Base-by-base conservation (phyloP, 1,140 invertebrate species). In the Aphaenogaster rudis region DNA sequence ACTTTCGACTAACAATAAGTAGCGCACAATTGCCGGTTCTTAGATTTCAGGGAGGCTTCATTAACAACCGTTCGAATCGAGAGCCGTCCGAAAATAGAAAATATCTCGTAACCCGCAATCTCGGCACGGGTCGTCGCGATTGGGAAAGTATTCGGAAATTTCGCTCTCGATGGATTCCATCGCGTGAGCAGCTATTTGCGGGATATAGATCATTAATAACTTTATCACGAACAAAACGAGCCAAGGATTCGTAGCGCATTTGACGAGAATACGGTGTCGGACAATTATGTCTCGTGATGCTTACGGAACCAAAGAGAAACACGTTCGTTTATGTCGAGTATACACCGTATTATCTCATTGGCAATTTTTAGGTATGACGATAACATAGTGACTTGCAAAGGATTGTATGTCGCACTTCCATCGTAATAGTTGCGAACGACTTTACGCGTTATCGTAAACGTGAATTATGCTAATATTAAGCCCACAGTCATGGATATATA, bases 291-390 rank as follows among this genome's bases (percentile, higher is more conserved):
- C 1, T 17, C 28, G 21, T 48, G 33, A 8, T 7, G 50, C n/a
- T 54, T 28, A n/a, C 15, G 15, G 13, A 61, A 66, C 9, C 13
- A 36, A 54, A 50, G 33, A 67, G 17, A 17, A 54, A 45, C 54
- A 42, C 13, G 5, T 48, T n/a, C 39, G 33, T n/a, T 39, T 2
- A 11, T 28, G 42, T 79, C 72, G 17, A 33, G 13, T 15, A 45
- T 50, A 28, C 74, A n/a, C 8, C 13, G 11, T 45, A 59, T 67
- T 67, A 86, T 79, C 50, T 86, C 61, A 80, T 17, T 36, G 63
- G 76, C 39, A 66, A 80, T 86, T 79, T 66, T 78, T 64, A 79
- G 39, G 28, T 36, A 80, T 86, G 76, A 84, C 80, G 69, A 76
- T 84, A 61, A 76, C 42, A 9, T 21, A 42, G 69, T 52, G 80